These are phyloP conservation scores for Thereva nobilitata DNA, from an alignment of 2,888 invertebrate genomes.

Conservation along the genomic window DNA sequence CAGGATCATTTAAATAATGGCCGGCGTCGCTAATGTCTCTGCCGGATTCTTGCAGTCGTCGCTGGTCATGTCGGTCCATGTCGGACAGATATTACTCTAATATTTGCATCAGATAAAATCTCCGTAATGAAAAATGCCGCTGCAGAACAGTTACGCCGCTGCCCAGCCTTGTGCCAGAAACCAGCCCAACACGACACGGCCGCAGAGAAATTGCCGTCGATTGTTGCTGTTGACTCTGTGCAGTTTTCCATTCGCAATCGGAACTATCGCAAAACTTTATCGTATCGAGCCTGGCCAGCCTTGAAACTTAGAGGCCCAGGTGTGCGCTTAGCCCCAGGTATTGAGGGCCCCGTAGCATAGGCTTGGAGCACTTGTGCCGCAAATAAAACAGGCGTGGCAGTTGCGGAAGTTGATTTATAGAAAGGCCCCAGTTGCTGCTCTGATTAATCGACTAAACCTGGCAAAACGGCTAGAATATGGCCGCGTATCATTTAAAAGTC, in stretches of 20 bases:
- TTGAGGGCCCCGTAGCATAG: background rate
- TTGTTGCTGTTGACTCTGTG: background rate
- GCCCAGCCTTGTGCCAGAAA: constrained; percentile 31
- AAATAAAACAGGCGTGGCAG: constrained; percentile 29
- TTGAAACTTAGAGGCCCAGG: constrained; percentile 10
- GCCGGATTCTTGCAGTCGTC: no score
- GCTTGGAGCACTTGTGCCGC: constrained; percentile 13
- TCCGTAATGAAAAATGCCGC: constrained; percentile 18
- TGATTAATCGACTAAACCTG: constrained; percentile 25
- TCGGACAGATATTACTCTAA: constrained; percentile 4
- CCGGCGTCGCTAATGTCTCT: no score
- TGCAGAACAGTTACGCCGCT: constrained; percentile 9
- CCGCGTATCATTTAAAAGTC: constrained; percentile 25
- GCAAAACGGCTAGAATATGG: constrained; percentile 15
- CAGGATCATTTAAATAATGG: no score
- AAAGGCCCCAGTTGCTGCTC: constrained; percentile 30
- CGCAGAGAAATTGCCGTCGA: constrained; percentile 29
- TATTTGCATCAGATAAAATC: constrained; percentile 31
- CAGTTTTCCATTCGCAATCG: constrained; percentile 21
- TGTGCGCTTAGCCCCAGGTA: constrained; percentile 1
- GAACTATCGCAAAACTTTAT: constrained; percentile 24
- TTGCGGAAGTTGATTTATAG: constrained; percentile 37
- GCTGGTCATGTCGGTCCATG: no score
- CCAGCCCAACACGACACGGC: constrained; percentile 16
- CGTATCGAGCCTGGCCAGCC: constrained; percentile 3